A percentile compares a stretch with the other conserved stretches of the same genome.
Evolutionary conservation across 2,113 vertebrate species (phyloP).

Genomic region (Tyrannus savana): DNA sequence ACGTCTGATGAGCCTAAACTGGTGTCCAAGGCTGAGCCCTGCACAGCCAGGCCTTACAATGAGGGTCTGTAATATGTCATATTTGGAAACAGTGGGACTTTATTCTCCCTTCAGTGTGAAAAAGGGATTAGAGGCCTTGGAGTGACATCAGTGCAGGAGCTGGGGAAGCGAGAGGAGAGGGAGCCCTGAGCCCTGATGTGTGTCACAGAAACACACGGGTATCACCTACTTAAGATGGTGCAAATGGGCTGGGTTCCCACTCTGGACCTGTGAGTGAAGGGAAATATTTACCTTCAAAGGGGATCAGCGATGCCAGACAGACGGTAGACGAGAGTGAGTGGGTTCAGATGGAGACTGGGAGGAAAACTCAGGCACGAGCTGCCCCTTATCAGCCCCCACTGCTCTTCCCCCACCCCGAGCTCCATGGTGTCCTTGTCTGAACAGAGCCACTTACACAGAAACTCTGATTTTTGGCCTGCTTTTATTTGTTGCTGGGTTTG

Average conservation of each 20-base stretch:
- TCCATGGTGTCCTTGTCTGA: background rate
- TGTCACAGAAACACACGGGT: background rate
- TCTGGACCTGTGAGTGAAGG: background rate
- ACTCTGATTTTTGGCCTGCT: rapidly evolving
- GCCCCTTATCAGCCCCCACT: background rate
- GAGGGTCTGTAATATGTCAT: background rate
- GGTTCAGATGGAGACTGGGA: background rate
- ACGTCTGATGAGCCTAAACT: background rate
- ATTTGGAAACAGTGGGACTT: background rate
- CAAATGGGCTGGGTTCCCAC: background rate
- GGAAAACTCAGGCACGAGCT: background rate
- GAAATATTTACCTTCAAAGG: background rate
- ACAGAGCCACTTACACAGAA: background rate
- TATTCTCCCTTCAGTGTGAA: background rate
- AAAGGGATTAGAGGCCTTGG: background rate
- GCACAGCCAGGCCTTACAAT: background rate
- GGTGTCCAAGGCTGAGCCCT: background rate
- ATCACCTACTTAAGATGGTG: background rate
- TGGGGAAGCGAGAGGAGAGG: background rate
- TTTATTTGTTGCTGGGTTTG: rapidly evolving
- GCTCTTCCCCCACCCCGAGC: background rate
- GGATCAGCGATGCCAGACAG: background rate
- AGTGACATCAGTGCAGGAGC: background rate
- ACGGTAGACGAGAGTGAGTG: background rate
- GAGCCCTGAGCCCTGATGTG: background rate